Conservation (phyloP, 2,888 invertebrate species). For the Clostera curtula region DNA sequence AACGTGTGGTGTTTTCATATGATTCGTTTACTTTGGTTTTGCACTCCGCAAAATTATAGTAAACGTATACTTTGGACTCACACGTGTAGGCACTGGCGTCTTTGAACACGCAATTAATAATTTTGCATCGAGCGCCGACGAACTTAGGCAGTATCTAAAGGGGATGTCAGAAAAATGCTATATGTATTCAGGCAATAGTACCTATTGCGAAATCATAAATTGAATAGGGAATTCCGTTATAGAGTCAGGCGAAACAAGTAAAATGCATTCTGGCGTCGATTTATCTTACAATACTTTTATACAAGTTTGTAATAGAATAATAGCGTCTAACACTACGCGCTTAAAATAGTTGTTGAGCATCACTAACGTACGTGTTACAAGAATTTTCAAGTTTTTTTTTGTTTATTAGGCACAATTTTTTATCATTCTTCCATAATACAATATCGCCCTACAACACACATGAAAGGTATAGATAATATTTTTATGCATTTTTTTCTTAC, state of each 20-base stretch:
- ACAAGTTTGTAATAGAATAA: slow-evolving; percentile 40
- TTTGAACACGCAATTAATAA: too few relatives aligned
- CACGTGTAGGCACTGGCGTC: too few relatives aligned
- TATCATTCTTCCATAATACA: slow-evolving; percentile 31
- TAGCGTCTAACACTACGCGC: slow-evolving; percentile 67
- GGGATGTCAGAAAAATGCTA: too few relatives aligned
- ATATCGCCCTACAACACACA: slow-evolving; percentile 60
- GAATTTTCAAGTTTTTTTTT: slow-evolving; percentile 48
- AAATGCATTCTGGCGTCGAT: slow-evolving; percentile 64
- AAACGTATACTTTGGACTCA: too few relatives aligned
- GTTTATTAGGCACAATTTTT: slow-evolving; percentile 58
- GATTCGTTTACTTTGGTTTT: too few relatives aligned
- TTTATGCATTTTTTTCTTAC: slow-evolving; percentile 49
- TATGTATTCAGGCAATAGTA: too few relatives aligned
- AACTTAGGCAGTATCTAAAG: too few relatives aligned
- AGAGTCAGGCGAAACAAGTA: slow-evolving; percentile 30
- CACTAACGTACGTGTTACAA: slow-evolving; percentile 52
- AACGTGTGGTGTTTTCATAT: too few relatives aligned
- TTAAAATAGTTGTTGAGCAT: slow-evolving; percentile 67
- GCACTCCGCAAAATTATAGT: too few relatives aligned
- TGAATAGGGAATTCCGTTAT: slow-evolving; percentile 3
- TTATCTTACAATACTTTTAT: slow-evolving; percentile 41
- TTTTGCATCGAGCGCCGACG: too few relatives aligned
- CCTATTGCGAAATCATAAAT: slow-evolving; percentile 18
- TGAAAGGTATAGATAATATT: slow-evolving; percentile 56